A percentile compares a stretch with the other conserved stretches of the same genome.
Conservation (phyloP, 2,113 vertebrate species). For the Brachyhypopomus gauderio region DNA sequence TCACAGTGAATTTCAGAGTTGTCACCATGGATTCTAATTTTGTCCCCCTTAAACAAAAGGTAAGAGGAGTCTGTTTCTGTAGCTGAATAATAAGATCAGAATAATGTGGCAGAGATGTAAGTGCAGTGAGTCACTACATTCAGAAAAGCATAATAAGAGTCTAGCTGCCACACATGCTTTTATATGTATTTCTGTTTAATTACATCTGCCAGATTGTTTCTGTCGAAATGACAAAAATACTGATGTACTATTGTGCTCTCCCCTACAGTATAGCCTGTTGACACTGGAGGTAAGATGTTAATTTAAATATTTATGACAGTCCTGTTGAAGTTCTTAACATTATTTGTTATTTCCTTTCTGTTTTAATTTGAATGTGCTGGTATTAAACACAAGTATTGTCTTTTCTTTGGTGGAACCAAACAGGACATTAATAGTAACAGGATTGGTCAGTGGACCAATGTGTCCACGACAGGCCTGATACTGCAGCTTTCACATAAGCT, state of each 20-base stretch:
- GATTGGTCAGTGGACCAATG: constrained; percentile 71
- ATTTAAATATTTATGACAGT: background rate
- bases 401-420: background rate
- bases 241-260: background rate
- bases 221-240: background rate
- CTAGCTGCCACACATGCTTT: too few species aligned
- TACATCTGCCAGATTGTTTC: background rate
- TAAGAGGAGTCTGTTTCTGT: constrained; percentile 11
- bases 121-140: too few species aligned
- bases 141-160: too few species aligned
- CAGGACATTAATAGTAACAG: constrained; percentile 62
- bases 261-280: constrained; percentile 62
- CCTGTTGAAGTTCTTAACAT: background rate
- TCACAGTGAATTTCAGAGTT: constrained; percentile 54
- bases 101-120: background rate
- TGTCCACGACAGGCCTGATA: constrained; percentile 57
- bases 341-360: background rate
- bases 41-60: constrained; percentile 38
- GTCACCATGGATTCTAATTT: constrained; percentile 46
- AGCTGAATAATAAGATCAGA: too few species aligned
- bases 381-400: background rate
- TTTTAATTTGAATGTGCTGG: background rate
- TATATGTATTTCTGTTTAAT: background rate
- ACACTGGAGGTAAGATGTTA: constrained; percentile 63
- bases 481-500: constrained; percentile 66